Evolutionary conservation across 37 sponge, comb jelly and placozoan genomes (phyloP).

Genomic region (Hexactinellida sp.): DNA sequence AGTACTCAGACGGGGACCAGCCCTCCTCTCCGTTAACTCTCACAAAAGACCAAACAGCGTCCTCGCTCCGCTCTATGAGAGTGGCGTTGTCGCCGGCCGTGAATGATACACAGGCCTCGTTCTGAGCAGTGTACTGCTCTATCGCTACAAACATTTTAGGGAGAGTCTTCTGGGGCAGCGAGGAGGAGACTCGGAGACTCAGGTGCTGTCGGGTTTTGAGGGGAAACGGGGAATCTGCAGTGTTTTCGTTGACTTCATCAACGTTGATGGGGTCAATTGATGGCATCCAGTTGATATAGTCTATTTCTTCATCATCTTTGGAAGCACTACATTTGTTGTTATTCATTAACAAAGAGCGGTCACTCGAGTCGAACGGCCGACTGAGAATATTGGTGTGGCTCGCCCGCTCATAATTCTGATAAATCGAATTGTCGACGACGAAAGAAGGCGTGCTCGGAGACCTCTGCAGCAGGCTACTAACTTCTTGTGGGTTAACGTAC

Average conservation of each 20-base stretch:
- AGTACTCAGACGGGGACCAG: neutral
- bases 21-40: neutral
- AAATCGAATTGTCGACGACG: neutral
- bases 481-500: neutral
- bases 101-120: neutral
- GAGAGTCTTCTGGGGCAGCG: neutral
- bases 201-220: neutral
- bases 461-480: neutral
- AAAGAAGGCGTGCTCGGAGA: constrained; percentile 9
- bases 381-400: neutral
- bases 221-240: neutral
- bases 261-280: neutral
- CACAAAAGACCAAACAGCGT: neutral
- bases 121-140: neutral
- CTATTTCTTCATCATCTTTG: constrained; percentile 9
- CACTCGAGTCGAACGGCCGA: neutral
- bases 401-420: neutral
- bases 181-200: neutral
- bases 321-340: neutral
- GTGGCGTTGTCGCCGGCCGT: neutral
- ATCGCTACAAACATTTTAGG: neutral
- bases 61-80: neutral
- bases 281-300: constrained; percentile 7
- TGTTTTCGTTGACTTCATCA: neutral
- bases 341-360: neutral